These are phyloP conservation scores for Macropodus opercularis DNA, from an alignment of 2,797 vertebrate genomes.

Conservation along the genomic window DNA sequence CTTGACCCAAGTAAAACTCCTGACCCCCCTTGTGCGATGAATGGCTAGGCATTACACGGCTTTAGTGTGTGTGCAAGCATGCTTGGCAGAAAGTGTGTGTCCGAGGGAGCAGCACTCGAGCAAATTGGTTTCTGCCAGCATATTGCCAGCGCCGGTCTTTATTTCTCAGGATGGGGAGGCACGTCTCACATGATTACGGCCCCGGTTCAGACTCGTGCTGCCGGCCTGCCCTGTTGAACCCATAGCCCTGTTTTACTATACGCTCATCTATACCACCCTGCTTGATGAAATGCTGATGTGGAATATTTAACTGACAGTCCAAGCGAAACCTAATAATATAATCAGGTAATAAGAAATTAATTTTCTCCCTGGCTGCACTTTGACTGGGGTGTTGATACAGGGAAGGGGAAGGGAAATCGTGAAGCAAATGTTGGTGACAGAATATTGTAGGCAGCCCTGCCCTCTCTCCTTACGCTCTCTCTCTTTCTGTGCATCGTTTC, in stretches of 20 bases:
- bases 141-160: conserved; percentile 76
- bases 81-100: conserved; percentile 26
- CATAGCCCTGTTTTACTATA: conserved; percentile 33
- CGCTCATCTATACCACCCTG: conserved; percentile 38
- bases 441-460: conserved; percentile 30
- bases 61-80: conserved; percentile 21
- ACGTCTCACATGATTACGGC: conserved; percentile 70
- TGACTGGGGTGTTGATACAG: conserved; percentile 81
- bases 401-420: conserved; percentile 53
- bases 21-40: conserved; percentile 51
- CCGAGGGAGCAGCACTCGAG: conserved; percentile 61
- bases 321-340: conserved; percentile 79
- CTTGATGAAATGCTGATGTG: conserved; percentile 75
- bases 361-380: conserved; percentile 85
- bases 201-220: conserved; percentile 31
- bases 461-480: conserved; percentile 17
- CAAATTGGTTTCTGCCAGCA: conserved; percentile 80
- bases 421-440: conserved; percentile 45
- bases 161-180: conserved; percentile 62
- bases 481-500: conserved; percentile 49
- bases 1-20: conserved; percentile 48
- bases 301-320: conserved; percentile 74
- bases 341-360: conserved; percentile 83
- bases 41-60: conserved; percentile 31
- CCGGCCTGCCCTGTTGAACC: conserved; percentile 31